These are phyloP conservation scores for Amblyornis subalaris DNA, from an alignment of 2,113 vertebrate genomes.

Conservation along the genomic window DNA sequence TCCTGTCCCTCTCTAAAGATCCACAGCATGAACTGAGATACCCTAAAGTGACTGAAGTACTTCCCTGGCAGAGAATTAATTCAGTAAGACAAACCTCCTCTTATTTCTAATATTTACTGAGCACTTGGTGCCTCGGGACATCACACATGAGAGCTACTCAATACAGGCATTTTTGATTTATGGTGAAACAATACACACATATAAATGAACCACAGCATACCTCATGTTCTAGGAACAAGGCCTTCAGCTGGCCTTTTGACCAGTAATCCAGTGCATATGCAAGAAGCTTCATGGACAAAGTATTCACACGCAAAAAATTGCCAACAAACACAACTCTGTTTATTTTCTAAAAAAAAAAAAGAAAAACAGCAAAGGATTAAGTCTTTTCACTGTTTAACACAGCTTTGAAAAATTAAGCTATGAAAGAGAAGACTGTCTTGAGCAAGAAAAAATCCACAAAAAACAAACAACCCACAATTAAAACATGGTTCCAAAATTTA, in stretches of 20 bases:
- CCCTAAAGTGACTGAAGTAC: not conserved
- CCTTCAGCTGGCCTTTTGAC: constrained; percentile 83
- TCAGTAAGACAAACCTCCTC: not conserved
- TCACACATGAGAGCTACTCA: not conserved
- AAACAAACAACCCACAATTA: not conserved
- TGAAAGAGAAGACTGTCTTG: not conserved
- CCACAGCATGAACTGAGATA: not conserved
- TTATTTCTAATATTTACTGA: not conserved
- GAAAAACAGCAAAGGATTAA: constrained; percentile 4
- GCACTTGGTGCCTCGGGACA: not conserved
- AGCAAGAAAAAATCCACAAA: not conserved
- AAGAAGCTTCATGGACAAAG: constrained; percentile 95
- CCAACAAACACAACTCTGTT: constrained; percentile 91
- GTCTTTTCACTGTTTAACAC: not conserved
- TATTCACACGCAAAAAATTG: constrained; percentile 96
- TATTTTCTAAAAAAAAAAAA: constrained; percentile 75
- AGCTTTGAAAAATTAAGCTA: not conserved
- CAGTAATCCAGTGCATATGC: constrained; percentile 86
- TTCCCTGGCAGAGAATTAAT: not conserved
- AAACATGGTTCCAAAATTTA: not conserved
- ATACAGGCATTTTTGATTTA: not conserved
- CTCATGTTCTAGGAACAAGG: constrained; percentile 83
- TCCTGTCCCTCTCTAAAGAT: not conserved
- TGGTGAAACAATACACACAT: not conserved
- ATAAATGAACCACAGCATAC: constrained; percentile 46